Evolutionary conservation across 2,888 invertebrate genomes (phyloP), one percentile per base, ranked within the genome.

Genomic region (Lithosia quadra): DNA sequence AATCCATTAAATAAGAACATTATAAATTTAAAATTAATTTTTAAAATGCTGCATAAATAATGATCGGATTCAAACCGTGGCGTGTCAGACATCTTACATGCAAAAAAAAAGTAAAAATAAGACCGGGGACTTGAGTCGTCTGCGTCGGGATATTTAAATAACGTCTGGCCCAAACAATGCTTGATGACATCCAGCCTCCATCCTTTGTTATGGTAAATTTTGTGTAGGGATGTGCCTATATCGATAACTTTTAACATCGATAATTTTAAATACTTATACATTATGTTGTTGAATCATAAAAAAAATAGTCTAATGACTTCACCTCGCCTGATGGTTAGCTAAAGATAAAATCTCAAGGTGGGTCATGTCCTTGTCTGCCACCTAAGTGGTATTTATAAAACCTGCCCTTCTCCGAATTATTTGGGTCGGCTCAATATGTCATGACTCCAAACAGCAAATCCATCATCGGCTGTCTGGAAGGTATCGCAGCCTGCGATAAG

Each of bases 161-260:
- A 87, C 89, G 92, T 93, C 92, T 92, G 92, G 84, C 77, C 83
- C 86, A 89, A 92, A 94, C 93, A 93, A 94, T 92, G 90, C 90
- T 68, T 71, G 84, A 83, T 89, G 90, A 89, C 89, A 89, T 86
- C 86, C 87, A 86, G 83, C 88, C 88, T 86, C 83, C 81, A 63
- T 79, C 85, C 90, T 91, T 93, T 92, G 91, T 92, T 90, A 91
- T 91, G 91, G 86, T 90, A 90, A 91, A 90, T 87, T 88, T 89
- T 89, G 90, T 86, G 86, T 82, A 79, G 86, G 85, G 84, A 65
- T 64, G 71, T 24, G 57, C 68, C 72, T 49, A 59, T 71, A 72
- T 79, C 82, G 74, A 71, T 71, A 68, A 63, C 65, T 79, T 78
- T 76, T 63, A 49, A 64, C 13, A 43, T 56, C 28, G 43, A 33